Percentiles rank a stretch among this genome's conserved stretches.
These are phyloP conservation scores for Megalops atlanticus DNA, from an alignment of 2,113 vertebrate genomes.

Conservation along the genomic window DNA sequence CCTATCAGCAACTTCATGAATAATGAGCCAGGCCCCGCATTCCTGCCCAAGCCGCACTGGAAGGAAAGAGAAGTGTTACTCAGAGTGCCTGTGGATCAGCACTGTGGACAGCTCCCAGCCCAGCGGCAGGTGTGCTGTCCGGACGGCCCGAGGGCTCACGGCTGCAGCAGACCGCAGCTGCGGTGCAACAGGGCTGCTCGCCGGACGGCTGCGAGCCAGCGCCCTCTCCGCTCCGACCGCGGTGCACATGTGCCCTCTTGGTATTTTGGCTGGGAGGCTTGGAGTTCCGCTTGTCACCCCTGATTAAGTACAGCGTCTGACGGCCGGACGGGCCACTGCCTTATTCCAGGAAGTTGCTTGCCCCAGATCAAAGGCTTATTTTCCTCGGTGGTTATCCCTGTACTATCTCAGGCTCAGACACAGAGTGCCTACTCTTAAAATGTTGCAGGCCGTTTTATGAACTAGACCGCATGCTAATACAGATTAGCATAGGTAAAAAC, in stretches of 20 bases:
- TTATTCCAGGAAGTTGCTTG: neutral
- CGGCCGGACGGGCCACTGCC: neutral
- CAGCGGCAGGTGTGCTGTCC: neutral
- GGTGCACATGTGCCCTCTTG: neutral
- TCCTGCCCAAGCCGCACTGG: too few species aligned
- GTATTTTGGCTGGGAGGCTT: neutral
- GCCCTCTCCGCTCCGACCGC: neutral
- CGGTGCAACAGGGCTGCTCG: neutral
- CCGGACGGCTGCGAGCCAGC: neutral
- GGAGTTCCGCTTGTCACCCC: neutral
- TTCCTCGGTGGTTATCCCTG: too few species aligned
- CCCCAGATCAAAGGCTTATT: too few species aligned
- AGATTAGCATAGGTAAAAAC: too few species aligned
- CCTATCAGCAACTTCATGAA: conserved; percentile 44
- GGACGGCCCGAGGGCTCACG: too few species aligned
- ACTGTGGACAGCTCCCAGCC: conserved; percentile 41
- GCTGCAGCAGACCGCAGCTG: neutral
- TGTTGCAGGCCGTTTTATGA: too few species aligned
- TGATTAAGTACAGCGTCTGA: neutral
- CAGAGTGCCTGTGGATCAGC: too few species aligned
- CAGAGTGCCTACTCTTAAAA: too few species aligned
- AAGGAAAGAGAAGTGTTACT: too few species aligned
- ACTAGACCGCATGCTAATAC: too few species aligned
- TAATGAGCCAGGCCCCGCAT: conserved; percentile 20
- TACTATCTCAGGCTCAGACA: too few species aligned